A percentile compares a stretch with the other conserved stretches of the same genome.
These are phyloP conservation scores for Saturnia pavonia DNA, from an alignment of 2,888 invertebrate species.

Conservation along the genomic window DNA sequence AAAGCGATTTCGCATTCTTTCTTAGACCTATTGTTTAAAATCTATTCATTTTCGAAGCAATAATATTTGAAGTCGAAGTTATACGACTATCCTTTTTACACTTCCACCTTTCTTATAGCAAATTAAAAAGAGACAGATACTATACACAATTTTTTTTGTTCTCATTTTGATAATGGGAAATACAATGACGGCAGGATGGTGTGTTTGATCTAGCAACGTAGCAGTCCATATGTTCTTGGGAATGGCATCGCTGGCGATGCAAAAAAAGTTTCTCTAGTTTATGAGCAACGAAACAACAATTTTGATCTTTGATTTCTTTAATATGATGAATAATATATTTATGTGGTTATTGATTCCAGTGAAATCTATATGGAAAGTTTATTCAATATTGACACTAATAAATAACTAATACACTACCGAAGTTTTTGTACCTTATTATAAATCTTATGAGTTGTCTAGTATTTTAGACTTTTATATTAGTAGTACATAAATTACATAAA, in stretches of 20 bases:
- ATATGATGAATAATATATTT: neutral
- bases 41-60: constrained; percentile 72
- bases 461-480: too few species aligned
- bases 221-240: constrained; percentile 80
- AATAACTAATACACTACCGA: neutral
- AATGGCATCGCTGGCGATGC: constrained; percentile 76
- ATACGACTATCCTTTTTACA: constrained; percentile 47
- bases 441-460: too few species aligned
- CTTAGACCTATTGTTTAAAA: constrained; percentile 59
- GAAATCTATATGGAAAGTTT: neutral
- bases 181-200: constrained; percentile 79
- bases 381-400: neutral
- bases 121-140: constrained; percentile 56
- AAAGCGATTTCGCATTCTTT: constrained; percentile 53
- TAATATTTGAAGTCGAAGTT: constrained; percentile 60
- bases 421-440: neutral
- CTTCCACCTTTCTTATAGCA: constrained; percentile 29
- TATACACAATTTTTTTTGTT: constrained; percentile 60
- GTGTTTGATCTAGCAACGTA: constrained; percentile 80
- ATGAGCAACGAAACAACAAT: constrained; percentile 39
- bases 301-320: constrained; percentile 48
- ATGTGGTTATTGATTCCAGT: neutral
- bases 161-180: constrained; percentile 71
- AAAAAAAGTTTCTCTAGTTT: constrained; percentile 68
- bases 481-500: too few species aligned